Evolutionary conservation across 1,140 invertebrate species (phyloP), one percentile per base, ranked within the genome.

Genomic region (Cylas formicarius): DNA sequence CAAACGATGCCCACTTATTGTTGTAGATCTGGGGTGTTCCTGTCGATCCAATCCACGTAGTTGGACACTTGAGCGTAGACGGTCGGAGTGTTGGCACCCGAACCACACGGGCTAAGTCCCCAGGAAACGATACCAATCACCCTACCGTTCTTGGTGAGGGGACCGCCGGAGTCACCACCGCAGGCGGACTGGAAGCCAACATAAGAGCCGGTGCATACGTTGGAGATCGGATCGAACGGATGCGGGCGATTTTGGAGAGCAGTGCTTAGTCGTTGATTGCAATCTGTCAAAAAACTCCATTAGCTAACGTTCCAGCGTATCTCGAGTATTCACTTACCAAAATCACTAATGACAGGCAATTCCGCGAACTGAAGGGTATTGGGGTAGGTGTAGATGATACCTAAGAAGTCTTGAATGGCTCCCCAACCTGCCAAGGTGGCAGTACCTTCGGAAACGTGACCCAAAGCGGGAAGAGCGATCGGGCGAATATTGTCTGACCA

Each of bases 121-220:
- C 81, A 87, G 1, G 83, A 86, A 0, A 84, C 82, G 11, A 86
- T 65, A 13, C 84, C 85, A 43, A 86, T 57, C 41, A 72, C 27
- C 10, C 65, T 55, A 14, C 41, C 57, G 47, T 66, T 53, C 38
- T 74, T 61, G 13, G 75, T 67, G 21, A 81, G 55, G 11, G 80
- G 80, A 38, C 80, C 78, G 31, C 81, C 80, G 19, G 78, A 80
- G 58, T 83, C 80, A 31, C 78, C 79, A 42, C 67, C 74, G 63
- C 80, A 82, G 11, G 31, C 11, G 7, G 38, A 14, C 21, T 34
- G 28, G 28, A 35, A 27, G 1, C 35, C 44, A 17, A 24, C 3
- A 17, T 13, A 11, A 4, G 27, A 24, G 17, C 44, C 44, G 8
- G 44, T 39, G 36, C 44, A 46, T 2, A 46, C 13, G 38, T 48